Evolutionary conservation across 2,888 invertebrate species (phyloP), one percentile per base, ranked within the genome.

Genomic region (Brachypalpus laphriformis): DNA sequence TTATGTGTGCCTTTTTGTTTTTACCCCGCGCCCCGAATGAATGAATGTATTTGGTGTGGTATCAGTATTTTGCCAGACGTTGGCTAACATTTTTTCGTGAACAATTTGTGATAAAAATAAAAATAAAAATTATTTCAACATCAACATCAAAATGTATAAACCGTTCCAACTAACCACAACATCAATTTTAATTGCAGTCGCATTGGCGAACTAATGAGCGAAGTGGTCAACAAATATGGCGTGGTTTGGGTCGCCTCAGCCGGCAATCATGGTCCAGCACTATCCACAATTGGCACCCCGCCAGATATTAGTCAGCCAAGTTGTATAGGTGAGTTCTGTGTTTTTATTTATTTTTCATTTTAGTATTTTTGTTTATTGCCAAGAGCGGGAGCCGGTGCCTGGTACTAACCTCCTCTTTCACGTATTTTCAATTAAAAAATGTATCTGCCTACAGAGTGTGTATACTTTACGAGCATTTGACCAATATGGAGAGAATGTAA

Each of bases 241-340:
- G 96, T 98, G 0, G 95, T 97, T 63, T 99, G 98, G 97, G 96
- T 99, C 59, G 96, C 96, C 51, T 98, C 98, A 18, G 99, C 97
- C 75, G 99, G 99, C 25, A 99, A 99, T 93, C 96, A 97, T 92
- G 92, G 92, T 2, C 92, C 92, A 5, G 92, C 92, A 0, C 94
- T 99, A 28, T 96, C 96, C 89, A 99, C 99, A 0, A 96, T 98
- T 70, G 98, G 98, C 86, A 96, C 97, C 8, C 96, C 96, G 56
- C 96, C 96, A 0, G 96, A 96, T 90, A 96, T 98, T 89, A 94
- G 95, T 89, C 96, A 97, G 82, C 95, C 95, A 87, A 95, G 95
- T 87, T 94, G 98, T 74, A 97, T 98, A 87, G 97, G 98, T 95
- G 89, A 87, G 81, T 83, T 18, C 65, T 54, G 25, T 31, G 37